Percentiles rank a stretch among this genome's conserved stretches.
Evolutionary conservation across 37 sponge, comb jelly and placozoan species (phyloP).

Genomic region (Diacarnus erythraeanus): DNA sequence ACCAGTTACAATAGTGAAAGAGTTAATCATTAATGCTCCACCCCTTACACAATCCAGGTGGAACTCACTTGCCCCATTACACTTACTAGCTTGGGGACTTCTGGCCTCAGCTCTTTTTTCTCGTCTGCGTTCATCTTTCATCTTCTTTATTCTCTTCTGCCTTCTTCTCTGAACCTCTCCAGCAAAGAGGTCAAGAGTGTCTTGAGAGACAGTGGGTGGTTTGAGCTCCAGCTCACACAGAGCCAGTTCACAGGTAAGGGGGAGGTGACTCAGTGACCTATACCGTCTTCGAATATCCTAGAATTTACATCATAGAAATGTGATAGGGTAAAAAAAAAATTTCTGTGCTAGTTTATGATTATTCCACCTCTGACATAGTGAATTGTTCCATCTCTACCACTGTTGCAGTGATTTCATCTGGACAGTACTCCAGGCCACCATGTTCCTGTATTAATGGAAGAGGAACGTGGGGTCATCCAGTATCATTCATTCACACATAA

Average conservation of each 20-base stretch:
- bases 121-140: slow-evolving; percentile 50
- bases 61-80: not conserved
- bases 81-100: not conserved
- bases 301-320: not conserved
- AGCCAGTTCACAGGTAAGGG: slow-evolving; percentile 77
- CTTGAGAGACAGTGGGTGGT: slow-evolving; percentile 63
- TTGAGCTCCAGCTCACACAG: slow-evolving; percentile 84
- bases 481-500: not conserved
- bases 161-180: slow-evolving; percentile 54
- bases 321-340: not conserved
- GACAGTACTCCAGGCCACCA: slow-evolving; percentile 58
- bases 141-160: slow-evolving; percentile 62
- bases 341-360: not conserved
- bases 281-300: slow-evolving; percentile 69
- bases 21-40: no score
- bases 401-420: slow-evolving; percentile 60
- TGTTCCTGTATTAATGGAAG: slow-evolving; percentile 52
- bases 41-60: not conserved
- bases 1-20: not conserved
- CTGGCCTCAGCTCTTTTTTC: slow-evolving; percentile 28
- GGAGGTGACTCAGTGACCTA: slow-evolving; percentile 82
- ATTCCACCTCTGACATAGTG: slow-evolving; percentile 65
- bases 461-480: no score
- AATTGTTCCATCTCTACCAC: slow-evolving; percentile 80
- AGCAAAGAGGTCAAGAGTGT: slow-evolving; percentile 55